Evolutionary conservation across 2,888 invertebrate genomes (phyloP).

Genomic region (Rhamnusium bicolor): DNA sequence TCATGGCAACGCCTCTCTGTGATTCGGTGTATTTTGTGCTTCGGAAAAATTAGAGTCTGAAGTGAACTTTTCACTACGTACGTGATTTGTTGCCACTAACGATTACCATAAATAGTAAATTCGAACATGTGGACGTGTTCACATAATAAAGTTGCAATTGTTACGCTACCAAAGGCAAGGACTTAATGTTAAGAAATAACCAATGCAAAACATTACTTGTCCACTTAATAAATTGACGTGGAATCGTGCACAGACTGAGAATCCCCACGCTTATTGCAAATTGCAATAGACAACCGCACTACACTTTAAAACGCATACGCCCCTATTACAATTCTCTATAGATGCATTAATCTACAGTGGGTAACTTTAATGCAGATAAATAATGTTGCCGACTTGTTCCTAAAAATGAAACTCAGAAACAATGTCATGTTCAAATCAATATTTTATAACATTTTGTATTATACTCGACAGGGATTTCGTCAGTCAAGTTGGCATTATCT

Average conservation of each 20-base stretch:
- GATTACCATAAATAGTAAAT: background rate
- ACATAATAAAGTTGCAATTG: background rate
- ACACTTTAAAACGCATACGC: no score
- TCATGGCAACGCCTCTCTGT: slow-evolving; percentile 14
- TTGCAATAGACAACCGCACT: no score
- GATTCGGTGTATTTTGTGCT: slow-evolving; percentile 8
- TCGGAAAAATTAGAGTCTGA: background rate
- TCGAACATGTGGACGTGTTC: background rate
- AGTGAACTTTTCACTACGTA: background rate
- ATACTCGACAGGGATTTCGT: no score
- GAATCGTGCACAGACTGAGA: background rate
- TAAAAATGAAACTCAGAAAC: no score
- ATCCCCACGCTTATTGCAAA: background rate
- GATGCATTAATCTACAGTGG: no score
- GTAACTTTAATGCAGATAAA: no score
- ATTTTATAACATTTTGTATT: no score
- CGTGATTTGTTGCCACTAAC: background rate
- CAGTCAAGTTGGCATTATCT: no score
- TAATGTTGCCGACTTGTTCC: no score
- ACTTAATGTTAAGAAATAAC: background rate
- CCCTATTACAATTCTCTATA: no score
- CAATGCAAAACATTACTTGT: background rate
- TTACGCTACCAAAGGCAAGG: background rate
- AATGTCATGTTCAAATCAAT: no score
- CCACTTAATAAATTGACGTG: background rate